phyloP scores from a whole-genome alignment of 64 coral and sea anemone species.

The Astreopora myriophthalma region DNA sequence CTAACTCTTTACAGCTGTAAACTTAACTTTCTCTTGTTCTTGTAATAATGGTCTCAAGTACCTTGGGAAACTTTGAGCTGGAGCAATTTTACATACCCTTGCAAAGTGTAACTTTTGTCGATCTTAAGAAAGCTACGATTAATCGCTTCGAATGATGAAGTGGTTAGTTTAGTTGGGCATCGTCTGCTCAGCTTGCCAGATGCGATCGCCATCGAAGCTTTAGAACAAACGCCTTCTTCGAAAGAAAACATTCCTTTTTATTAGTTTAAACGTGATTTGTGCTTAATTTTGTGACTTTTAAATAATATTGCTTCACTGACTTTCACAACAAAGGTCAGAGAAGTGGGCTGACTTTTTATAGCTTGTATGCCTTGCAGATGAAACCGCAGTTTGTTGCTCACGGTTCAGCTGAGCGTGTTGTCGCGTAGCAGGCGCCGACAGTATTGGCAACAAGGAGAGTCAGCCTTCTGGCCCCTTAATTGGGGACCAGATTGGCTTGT shows the following conservation, averaged over 20 bases:
- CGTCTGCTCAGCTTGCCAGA: neutral
- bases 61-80: neutral
- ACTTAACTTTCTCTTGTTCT: neutral
- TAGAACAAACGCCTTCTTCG: neutral
- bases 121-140: neutral
- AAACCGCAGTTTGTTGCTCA: neutral
- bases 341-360: neutral
- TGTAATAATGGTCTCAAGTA: neutral
- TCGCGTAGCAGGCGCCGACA: neutral
- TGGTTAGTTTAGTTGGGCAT: neutral
- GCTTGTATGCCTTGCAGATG: neutral
- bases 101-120: neutral
- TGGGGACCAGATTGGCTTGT: slow-evolving; percentile 38
- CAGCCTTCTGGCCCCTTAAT: slow-evolving; percentile 20
- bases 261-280: neutral
- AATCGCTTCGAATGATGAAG: neutral
- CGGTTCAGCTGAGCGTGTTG: neutral
- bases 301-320: neutral
- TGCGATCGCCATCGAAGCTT: neutral
- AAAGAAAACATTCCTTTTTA: neutral
- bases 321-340: neutral
- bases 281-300: neutral
- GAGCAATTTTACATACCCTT: neutral
- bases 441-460: slow-evolving; percentile 51
- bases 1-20: neutral